phyloP scores from a whole-genome alignment of 2,888 invertebrate species.

The Drosophila limbata region DNA sequence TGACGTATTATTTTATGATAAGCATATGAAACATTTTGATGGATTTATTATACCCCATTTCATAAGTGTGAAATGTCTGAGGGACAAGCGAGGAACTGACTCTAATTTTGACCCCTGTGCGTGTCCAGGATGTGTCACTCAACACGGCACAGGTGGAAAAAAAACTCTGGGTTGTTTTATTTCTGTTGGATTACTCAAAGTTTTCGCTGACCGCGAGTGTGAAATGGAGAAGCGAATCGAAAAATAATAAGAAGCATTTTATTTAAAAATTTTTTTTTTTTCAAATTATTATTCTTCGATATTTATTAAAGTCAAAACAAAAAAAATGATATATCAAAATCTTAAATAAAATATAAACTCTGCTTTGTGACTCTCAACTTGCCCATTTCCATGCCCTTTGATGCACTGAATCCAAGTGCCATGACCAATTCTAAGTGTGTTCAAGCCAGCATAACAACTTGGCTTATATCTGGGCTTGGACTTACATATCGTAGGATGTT shows the following conservation, averaged over 20 bases:
- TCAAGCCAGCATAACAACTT: constrained; percentile 48
- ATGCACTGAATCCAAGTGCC: constrained; percentile 14
- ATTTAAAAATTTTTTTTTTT: too few species aligned
- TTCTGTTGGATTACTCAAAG: neutral
- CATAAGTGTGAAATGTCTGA: constrained; percentile 47
- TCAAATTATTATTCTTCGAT: too few species aligned
- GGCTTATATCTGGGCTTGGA: constrained; percentile 31
- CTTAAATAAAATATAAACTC: neutral
- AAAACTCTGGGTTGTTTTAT: neutral
- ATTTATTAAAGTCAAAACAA: too few species aligned
- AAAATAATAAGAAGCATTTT: too few species aligned
- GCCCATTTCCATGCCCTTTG: neutral
- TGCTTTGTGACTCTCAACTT: neutral
- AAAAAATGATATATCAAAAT: too few species aligned
- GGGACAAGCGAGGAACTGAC: neutral
- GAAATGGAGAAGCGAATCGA: neutral
- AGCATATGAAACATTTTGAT: constrained; percentile 71
- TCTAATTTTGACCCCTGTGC: constrained; percentile 28
- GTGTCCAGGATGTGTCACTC: constrained; percentile 62
- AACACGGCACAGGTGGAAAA: constrained; percentile 45
- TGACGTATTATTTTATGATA: constrained; percentile 77
- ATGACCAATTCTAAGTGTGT: constrained; percentile 39
- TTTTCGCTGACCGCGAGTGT: too few species aligned
- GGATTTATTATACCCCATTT: constrained; percentile 67
- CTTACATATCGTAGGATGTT: neutral